Evolutionary conservation across 1,140 invertebrate species (phyloP), one percentile per base, ranked within the genome.

Genomic region (Drosophila kepulauana): DNA sequence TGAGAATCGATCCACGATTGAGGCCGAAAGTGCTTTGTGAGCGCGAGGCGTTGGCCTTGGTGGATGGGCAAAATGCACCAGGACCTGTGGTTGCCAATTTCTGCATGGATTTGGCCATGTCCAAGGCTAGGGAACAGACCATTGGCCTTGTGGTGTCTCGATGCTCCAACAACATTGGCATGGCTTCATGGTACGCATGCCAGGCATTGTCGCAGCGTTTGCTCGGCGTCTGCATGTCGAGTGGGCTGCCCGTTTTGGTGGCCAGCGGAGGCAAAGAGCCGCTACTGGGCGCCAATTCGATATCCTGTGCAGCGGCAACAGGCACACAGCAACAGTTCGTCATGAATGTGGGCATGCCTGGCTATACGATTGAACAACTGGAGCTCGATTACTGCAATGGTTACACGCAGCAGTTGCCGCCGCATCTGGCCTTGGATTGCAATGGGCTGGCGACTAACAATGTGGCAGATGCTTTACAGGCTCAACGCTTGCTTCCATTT

Each of bases 271-370:
- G 96, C 62, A 96, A 95, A 91, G 91, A 95, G 81, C 92, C 95
- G 0, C 94, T 95, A 7, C 91, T 99, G 0, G 98, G 98, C n/a
- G n/a, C n/a, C n/a, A n/a, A n/a, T n/a, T n/a, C 1, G 98, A 76
- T 98, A 11, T 94, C 95, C 2, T 92, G 97, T 3, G 97, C 95
- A 0, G 98, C 97, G 6, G 95, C 95, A 1, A 96, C 89, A 95
- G 75, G 94, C 0, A 87, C 92, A 5, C 87, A 94, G 25, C 94
- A 94, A 0, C 97, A 94, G 35, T 98, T 98, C 92, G 94, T 97
- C 0, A 91, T 99, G 11, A 98, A 99, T 84, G 98, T 98, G 96
- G 97, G 98, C 0, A 98, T 97, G 2, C 96, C 97, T 0, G 94
- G 97, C 1, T 97, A 54, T 15, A 89, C 92, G 7, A 41, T 94